These are phyloP conservation scores for Parnassius smintheus DNA, from an alignment of 2,888 invertebrate species.

Conservation along the genomic window DNA sequence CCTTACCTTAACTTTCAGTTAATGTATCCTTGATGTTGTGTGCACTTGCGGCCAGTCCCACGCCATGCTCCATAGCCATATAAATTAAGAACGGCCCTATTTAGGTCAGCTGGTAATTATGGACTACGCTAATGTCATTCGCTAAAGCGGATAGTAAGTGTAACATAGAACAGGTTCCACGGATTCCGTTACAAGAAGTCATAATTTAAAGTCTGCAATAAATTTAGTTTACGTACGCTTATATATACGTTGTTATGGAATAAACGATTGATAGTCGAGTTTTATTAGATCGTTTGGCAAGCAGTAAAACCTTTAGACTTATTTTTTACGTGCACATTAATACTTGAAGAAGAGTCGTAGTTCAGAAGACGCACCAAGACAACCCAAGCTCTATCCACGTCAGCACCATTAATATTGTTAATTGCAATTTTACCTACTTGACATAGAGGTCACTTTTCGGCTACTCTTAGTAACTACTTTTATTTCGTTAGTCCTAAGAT, in stretches of 20 bases:
- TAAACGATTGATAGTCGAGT: neutral
- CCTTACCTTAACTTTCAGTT: neutral
- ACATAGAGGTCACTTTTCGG: no score
- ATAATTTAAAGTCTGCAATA: slow-evolving; percentile 5
- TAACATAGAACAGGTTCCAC: slow-evolving; percentile 30
- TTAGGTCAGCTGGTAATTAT: slow-evolving; percentile 68
- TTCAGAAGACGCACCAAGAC: no score
- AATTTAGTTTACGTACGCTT: slow-evolving; percentile 1
- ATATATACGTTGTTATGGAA: neutral
- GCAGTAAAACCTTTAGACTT: no score
- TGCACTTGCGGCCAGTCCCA: slow-evolving; percentile 21
- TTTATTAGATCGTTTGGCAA: no score
- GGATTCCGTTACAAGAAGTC: slow-evolving; percentile 12
- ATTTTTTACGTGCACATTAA: no score
- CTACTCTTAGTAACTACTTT: no score
- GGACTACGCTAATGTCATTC: slow-evolving; percentile 54
- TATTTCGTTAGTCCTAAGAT: no score
- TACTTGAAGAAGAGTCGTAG: no score
- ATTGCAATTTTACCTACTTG: no score
- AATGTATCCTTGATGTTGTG: slow-evolving; percentile 14
- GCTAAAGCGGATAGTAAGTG: slow-evolving; percentile 40
- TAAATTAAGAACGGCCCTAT: slow-evolving; percentile 55
- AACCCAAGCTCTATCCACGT: no score
- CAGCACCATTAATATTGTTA: no score
- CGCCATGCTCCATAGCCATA: slow-evolving; percentile 37